Conservation (phyloP, 2,888 invertebrate genomes). For the Megastigmus dorsalis region DNA sequence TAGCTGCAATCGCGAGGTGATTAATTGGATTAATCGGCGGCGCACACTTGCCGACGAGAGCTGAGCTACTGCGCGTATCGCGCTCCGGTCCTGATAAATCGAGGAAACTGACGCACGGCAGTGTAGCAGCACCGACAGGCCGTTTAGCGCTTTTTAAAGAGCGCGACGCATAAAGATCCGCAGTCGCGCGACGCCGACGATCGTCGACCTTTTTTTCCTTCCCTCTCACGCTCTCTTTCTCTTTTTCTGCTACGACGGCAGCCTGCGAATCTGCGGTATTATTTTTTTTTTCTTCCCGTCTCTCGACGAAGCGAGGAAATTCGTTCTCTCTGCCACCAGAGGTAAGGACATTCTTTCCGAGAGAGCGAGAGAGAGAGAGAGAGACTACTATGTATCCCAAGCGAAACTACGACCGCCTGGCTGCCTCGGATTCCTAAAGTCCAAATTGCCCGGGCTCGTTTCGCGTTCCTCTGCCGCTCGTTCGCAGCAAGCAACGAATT, state of each 20-base stretch:
- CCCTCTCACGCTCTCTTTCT: not conserved
- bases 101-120: no score
- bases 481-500: constrained; percentile 4
- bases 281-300: not conserved
- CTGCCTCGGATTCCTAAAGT: constrained; percentile 3
- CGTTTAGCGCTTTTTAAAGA: no score
- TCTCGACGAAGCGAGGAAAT: not conserved
- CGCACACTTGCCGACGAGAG: not conserved
- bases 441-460: constrained; percentile 21
- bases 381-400: not conserved
- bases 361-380: not conserved
- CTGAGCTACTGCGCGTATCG: no score
- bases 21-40: constrained; percentile 33
- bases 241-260: not conserved
- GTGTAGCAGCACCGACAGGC: not conserved
- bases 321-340: not conserved
- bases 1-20: constrained; percentile 17
- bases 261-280: not conserved
- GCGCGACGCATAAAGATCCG: not conserved
- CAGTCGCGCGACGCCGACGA: not conserved
- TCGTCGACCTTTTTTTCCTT: no score
- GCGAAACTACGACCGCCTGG: not conserved
- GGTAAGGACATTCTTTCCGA: constrained; percentile 16
- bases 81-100: not conserved
- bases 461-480: not conserved